Evolutionary conservation across 1,140 invertebrate genomes (phyloP).

Genomic region (Muscidifurax raptorellus): DNA sequence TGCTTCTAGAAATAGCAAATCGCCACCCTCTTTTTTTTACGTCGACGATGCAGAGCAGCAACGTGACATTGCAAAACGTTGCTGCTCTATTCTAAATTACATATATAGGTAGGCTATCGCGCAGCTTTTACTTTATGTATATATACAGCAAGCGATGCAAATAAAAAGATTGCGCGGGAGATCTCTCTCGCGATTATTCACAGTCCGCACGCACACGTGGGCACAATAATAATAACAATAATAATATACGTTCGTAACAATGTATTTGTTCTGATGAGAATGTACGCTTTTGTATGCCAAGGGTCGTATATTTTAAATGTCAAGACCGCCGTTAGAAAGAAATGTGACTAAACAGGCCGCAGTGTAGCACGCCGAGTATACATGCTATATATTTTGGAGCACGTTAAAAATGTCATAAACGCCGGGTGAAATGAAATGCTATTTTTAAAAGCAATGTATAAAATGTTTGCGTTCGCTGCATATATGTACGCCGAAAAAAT

Average conservation of each 20-base stretch:
- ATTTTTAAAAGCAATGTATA: background rate
- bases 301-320: constrained; percentile 29
- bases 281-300: constrained; percentile 4
- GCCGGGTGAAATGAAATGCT: background rate
- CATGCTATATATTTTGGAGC: background rate
- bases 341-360: background rate
- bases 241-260: background rate
- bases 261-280: constrained; percentile 1
- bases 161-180: background rate
- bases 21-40: background rate
- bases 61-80: constrained; percentile 2
- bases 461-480: too few relatives aligned
- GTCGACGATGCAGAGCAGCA: background rate
- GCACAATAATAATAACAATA: background rate
- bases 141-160: background rate
- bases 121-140: background rate
- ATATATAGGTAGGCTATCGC: background rate
- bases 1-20: background rate
- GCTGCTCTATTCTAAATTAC: background rate
- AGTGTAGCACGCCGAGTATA: background rate
- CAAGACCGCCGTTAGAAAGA: constrained; percentile 2
- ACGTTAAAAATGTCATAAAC: background rate
- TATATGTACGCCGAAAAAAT: too few relatives aligned
- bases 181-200: background rate
- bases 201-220: background rate